These are phyloP conservation scores for Ceratosolen fusciceps DNA, from an alignment of 1,140 invertebrate species.

Conservation along the genomic window DNA sequence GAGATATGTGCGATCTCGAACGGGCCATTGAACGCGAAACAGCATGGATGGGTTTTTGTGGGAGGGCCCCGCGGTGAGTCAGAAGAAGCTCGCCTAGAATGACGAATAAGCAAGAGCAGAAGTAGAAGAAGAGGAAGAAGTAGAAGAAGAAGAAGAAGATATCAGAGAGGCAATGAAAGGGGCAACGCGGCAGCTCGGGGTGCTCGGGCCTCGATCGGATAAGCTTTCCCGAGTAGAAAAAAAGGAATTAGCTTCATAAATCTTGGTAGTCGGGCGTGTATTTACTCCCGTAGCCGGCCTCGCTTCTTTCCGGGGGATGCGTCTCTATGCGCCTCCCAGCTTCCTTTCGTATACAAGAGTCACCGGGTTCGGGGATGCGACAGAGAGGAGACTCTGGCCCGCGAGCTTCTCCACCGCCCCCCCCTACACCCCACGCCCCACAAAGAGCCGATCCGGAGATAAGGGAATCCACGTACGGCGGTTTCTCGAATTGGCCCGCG, in stretches of 20 bases:
- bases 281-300: slow-evolving; percentile 7
- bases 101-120: background rate
- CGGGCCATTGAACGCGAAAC: background rate
- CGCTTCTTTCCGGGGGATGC: background rate
- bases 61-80: slow-evolving; percentile 7
- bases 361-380: no score
- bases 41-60: background rate
- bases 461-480: slow-evolving; percentile 24
- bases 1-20: background rate
- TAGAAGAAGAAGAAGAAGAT: background rate
- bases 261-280: slow-evolving; percentile 6
- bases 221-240: no score
- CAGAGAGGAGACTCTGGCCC: background rate
- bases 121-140: background rate
- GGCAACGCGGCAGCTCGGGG: background rate
- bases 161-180: slow-evolving; percentile 13
- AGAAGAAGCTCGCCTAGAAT: background rate
- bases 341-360: background rate
- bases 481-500: slow-evolving; percentile 4
- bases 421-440: no score
- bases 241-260: slow-evolving; percentile 41
- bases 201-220: no score
- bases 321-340: background rate
- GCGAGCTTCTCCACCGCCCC: no score
- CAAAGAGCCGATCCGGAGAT: slow-evolving; percentile 8